Evolutionary conservation across 2,113 vertebrate genomes (phyloP), one percentile per base, ranked within the genome.

Genomic region (Seriola dumerili): DNA sequence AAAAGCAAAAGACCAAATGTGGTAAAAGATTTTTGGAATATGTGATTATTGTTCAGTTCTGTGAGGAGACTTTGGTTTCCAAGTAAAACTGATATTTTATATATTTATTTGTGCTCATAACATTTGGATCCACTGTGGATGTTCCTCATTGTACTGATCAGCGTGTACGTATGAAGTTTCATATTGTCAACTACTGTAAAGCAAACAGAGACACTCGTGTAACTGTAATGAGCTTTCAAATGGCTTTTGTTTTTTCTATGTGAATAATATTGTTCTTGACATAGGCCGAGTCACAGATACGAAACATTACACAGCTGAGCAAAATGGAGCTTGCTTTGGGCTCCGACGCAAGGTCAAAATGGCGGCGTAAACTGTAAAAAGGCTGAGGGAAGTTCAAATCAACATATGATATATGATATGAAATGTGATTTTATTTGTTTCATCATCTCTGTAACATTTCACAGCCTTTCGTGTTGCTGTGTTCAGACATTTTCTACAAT

Each of bases 311-410:
- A 67, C 36, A 68, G 34, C 34, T 23, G 4, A 59, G 42, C 13
- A n/a, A 75, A 88, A 62, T 48, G 50, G 74, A 76, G 44, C 65
- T 55, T 42, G 65, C 8, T 5, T 12, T 62, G 21, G 25, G 70
- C 48, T 80, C 59, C 61, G 36, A 52, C 59, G 34, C 19, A 82
- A 85, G 76, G 80, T 88, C 84, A 91, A 80, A 80, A 80, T 73
- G 72, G 72, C 2, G 5, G 50, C 34, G 9, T 29, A 34, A 19
- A 23, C 40, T 52, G 32, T 55, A 66, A 29, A 78, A 36, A 25
- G 5, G 70, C 72, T 36, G 8, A 68, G 2, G 23, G n/a, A 62
- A 63, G 34, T 72, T 29, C 12, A 58, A 73, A 58, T 66, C 17
- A 67, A 19, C 57, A 32, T 46, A 13, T 57, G 8, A 63, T 4